Conservation (phyloP, 2,888 invertebrate species). For the Dastarcus helophoroides region DNA sequence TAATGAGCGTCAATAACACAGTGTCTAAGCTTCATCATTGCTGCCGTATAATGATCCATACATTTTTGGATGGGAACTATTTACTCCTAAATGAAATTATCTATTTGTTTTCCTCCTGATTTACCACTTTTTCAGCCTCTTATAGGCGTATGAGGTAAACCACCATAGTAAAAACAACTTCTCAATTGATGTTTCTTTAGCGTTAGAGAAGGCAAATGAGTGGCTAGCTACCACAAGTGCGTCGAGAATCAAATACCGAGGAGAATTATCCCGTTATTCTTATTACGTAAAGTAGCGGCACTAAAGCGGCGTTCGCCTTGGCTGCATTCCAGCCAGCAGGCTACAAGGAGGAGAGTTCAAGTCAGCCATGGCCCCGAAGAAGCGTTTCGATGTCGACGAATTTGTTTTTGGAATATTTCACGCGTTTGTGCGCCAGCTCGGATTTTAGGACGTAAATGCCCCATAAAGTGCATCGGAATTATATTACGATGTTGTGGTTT, state of each 20-base stretch:
- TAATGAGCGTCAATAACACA: too few relatives aligned
- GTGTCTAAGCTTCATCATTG: too few relatives aligned
- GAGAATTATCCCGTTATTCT: conserved; percentile 25
- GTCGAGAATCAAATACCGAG: conserved; percentile 25
- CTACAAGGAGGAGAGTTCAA: conserved; percentile 23
- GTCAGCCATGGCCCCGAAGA: conserved; percentile 16
- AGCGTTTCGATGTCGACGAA: conserved; percentile 12
- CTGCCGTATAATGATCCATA: too few relatives aligned
- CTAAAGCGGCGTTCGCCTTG: conserved; percentile 26
- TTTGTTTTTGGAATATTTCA: conserved; percentile 19
- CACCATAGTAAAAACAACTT: too few relatives aligned
- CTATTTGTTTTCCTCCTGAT: too few relatives aligned
- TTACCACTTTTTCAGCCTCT: too few relatives aligned
- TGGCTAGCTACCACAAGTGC: too few relatives aligned
- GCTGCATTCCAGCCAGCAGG: conserved; percentile 32
- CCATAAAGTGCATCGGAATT: conserved; percentile 20
- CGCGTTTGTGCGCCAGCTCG: conserved; percentile 15
- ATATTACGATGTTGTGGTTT: conserved; percentile 27
- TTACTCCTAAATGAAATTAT: too few relatives aligned
- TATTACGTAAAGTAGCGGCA: conserved; percentile 26
- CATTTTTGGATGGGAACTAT: too few relatives aligned
- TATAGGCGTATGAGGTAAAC: too few relatives aligned
- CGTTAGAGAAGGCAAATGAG: too few relatives aligned
- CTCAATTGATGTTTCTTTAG: too few relatives aligned
- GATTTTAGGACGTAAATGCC: conserved; percentile 19